These are phyloP conservation scores for Hoplodrina blanda DNA, from an alignment of 2,888 invertebrate species.

Conservation along the genomic window DNA sequence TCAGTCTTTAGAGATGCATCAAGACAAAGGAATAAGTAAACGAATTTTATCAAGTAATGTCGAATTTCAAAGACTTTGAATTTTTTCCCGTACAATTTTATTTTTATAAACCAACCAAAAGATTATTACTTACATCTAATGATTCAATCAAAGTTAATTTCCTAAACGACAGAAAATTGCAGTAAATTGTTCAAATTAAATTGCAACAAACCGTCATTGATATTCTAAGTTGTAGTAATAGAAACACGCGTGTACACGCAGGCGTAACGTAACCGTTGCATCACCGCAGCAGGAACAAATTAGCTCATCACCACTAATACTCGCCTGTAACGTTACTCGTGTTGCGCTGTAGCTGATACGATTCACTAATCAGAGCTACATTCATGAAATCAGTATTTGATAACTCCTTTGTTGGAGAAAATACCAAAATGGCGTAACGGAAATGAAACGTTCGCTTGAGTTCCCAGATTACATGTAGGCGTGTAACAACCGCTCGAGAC, in stretches of 20 bases:
- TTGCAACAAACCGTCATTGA: conserved; percentile 43
- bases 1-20: neutral
- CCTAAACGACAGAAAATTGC: conserved; percentile 24
- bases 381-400: conserved; percentile 32
- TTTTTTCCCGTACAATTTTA: neutral
- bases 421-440: conserved; percentile 21
- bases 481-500: neutral
- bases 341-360: conserved; percentile 43
- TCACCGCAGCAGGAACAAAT: conserved; percentile 50
- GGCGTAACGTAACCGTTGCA: conserved; percentile 58
- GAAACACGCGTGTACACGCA: conserved; percentile 44
- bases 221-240: conserved; percentile 57
- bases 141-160: conserved; percentile 13
- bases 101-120: neutral
- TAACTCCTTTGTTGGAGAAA: conserved; percentile 36
- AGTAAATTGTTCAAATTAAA: conserved; percentile 33
- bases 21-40: neutral
- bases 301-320: conserved; percentile 62
- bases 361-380: conserved; percentile 33
- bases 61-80: conserved; percentile 8
- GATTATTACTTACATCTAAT: conserved; percentile 1
- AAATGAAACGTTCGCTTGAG: conserved; percentile 20
- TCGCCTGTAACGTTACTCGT: conserved; percentile 25
- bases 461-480: conserved; percentile 21
- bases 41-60: neutral